Percentiles rank a stretch among this genome's conserved stretches.
Evolutionary conservation across 2,797 vertebrate genomes (phyloP).

Genomic region (Hirundo rustica): DNA sequence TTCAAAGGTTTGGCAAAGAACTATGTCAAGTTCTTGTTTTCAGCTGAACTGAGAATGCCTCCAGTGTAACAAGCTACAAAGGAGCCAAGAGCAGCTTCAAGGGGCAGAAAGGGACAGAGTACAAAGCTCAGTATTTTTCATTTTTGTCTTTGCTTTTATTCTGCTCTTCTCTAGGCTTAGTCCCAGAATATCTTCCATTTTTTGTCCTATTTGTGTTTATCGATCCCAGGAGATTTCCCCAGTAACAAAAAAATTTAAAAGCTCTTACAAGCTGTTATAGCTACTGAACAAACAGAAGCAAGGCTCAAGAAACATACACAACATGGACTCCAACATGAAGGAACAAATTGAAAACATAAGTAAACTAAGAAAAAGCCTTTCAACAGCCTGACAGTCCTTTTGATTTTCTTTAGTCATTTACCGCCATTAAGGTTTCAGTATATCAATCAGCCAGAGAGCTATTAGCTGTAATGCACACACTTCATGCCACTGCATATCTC

Average conservation of each 20-base stretch:
- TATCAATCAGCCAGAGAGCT: neutral
- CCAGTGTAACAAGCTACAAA: neutral
- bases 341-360: neutral
- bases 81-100: conserved; percentile 8
- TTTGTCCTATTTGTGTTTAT: neutral
- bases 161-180: neutral
- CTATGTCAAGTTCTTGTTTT: neutral
- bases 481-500: neutral
- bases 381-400: neutral
- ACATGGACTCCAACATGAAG: neutral
- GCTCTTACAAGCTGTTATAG: neutral
- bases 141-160: neutral
- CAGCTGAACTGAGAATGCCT: neutral
- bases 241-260: neutral
- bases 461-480: neutral
- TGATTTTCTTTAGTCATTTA: neutral
- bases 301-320: neutral
- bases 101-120: neutral
- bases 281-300: conserved; percentile 9
- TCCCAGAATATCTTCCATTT: neutral
- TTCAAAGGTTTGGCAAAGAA: conserved; percentile 2
- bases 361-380: neutral
- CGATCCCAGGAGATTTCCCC: neutral
- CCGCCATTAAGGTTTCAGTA: neutral
- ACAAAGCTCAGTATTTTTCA: neutral